Evolutionary conservation across 30 jellyfish, hydroid and myxozoan genomes (phyloP), one percentile per base, ranked within the genome.

Genomic region (Cassiopea xamachana): DNA sequence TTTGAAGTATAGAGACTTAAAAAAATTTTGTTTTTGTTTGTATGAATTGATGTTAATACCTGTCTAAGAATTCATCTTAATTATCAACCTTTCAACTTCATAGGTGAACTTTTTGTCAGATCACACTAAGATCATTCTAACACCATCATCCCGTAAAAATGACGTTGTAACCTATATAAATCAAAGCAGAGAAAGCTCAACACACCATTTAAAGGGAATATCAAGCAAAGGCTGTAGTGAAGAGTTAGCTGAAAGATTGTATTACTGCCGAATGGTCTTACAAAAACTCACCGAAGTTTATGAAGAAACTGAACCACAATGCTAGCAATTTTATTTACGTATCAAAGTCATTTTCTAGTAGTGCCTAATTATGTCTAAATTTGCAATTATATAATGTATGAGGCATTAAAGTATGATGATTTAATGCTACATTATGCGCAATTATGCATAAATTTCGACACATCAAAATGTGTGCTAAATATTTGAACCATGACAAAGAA

Each of bases 71-170:
- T 27, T 27, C 39, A 27, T 27, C 39, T 27, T 27, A 13, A 4
- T 67, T 67, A 19, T 67, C 19, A 14, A 4, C 2, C 15, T 64
- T 64, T 64, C 39, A 17, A 64, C 15, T 64, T 49, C 67, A 45
- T 93, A 94, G 98, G 98, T 94, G 48, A 94, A 94, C 78, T 94
- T 94, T 75, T 75, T 94, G 61, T 87, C 98, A 5, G 98, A 94
- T 84, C 98, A 94, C 81, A 94, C 98, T 61, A 94, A 94, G 76
- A 94, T 94, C 70, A 91, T 94, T 62, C 87, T 94, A 69, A 90
- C 92, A 46, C 98, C 98, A 6, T 94, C 89, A n/a, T 44, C 75
- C 0, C 74, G 48, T 27, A 91, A 86, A 55, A 82, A 91, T 45
- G 98, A 94, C 91, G 51, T 68, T 39, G 93, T 94, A 17, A 94